These are phyloP conservation scores for Crotalus helleri DNA, from an alignment of 2,113 vertebrate species.

Conservation along the genomic window DNA sequence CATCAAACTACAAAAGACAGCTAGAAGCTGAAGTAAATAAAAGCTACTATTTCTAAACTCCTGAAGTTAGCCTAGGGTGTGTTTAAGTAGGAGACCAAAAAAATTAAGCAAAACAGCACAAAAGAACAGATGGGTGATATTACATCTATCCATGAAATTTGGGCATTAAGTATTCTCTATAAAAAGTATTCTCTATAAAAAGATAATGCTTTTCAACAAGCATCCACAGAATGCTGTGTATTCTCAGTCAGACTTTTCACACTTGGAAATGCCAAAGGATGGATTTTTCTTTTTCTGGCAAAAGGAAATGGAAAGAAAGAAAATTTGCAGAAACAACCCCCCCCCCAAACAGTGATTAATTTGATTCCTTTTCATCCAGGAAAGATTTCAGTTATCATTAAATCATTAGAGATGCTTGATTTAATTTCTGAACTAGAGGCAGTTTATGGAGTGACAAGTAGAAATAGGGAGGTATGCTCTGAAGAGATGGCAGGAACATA, in stretches of 20 bases:
- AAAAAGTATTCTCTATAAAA: constrained; percentile 15
- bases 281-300: background rate
- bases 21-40: constrained; percentile 4
- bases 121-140: constrained; percentile 3
- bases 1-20: background rate
- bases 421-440: background rate
- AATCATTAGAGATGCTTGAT: constrained; percentile 1
- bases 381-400: background rate
- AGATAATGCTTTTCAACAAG: constrained; percentile 1
- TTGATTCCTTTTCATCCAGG: background rate
- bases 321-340: background rate
- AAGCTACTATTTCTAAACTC: background rate
- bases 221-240: background rate
- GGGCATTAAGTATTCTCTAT: constrained; percentile 5
- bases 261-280: background rate
- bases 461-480: background rate
- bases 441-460: background rate
- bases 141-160: background rate
- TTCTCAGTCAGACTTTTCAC: background rate
- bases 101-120: background rate
- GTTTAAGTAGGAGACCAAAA: background rate
- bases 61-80: background rate
- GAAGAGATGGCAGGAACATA: background rate
- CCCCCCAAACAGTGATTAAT: background rate
- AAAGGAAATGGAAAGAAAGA: background rate